These are phyloP conservation scores for Nematostella vectensis DNA, from an alignment of 92 coral and sea anemone genomes.

Conservation along the genomic window DNA sequence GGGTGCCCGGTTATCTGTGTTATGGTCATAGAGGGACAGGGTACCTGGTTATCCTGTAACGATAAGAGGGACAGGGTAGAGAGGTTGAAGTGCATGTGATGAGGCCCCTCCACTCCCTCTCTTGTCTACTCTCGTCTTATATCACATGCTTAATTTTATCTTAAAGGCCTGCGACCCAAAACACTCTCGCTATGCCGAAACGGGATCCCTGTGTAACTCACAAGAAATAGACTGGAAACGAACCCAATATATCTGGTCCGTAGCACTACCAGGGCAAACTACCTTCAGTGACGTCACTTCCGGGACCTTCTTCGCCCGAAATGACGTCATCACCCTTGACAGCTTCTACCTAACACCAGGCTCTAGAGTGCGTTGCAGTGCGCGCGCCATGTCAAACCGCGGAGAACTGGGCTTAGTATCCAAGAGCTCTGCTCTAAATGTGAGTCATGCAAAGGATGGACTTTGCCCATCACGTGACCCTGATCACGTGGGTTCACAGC, in stretches of 20 bases:
- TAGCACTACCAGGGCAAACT: conserved; percentile 34
- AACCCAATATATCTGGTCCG: conserved; percentile 88
- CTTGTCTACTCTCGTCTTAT: too few species aligned
- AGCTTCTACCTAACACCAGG: conserved; percentile 83
- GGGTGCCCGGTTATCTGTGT: too few species aligned
- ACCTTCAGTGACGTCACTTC: conserved; percentile 47
- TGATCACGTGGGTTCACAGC: conserved; percentile 76
- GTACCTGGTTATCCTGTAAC: too few species aligned
- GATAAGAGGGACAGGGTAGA: too few species aligned
- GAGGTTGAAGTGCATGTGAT: too few species aligned
- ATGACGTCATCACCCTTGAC: conserved; percentile 69
- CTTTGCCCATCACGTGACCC: conserved; percentile 69
- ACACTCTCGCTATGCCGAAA: conserved; percentile 81
- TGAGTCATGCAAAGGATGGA: conserved; percentile 55
- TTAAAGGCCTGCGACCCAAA: conserved; percentile 92
- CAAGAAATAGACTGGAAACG: conserved; percentile 65
- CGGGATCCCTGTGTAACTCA: conserved; percentile 82
- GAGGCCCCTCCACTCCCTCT: too few species aligned
- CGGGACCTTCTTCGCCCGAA: conserved; percentile 74
- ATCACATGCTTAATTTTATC: not conserved
- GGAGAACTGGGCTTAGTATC: conserved; percentile 83
- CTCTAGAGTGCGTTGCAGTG: conserved; percentile 67
- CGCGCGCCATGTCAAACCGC: conserved; percentile 73
- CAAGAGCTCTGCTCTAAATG: conserved; percentile 50
- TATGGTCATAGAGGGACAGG: too few species aligned